phyloP scores from a whole-genome alignment of 2,113 vertebrate species.

The Zosterops borbonicus region DNA sequence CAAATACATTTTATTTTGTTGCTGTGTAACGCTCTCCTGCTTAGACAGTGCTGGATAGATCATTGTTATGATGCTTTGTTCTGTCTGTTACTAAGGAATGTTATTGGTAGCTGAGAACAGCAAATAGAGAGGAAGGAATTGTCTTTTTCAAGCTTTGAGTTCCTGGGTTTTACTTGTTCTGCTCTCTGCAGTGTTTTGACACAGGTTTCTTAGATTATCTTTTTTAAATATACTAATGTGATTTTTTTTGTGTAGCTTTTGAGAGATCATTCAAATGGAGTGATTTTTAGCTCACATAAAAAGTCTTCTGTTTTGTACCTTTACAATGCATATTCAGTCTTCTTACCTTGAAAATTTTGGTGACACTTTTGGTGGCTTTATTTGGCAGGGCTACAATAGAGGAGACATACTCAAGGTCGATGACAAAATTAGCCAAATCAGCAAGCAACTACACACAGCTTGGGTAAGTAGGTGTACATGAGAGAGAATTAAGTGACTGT shows the following conservation, averaged over 20 bases:
- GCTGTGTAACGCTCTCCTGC: background rate
- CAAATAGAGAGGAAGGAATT: background rate
- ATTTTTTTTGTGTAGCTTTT: background rate
- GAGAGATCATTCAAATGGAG: background rate
- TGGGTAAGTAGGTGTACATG: constrained; percentile 82
- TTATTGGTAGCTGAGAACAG: background rate
- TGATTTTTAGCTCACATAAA: background rate
- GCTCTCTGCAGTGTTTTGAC: background rate
- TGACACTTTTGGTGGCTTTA: constrained; percentile 10
- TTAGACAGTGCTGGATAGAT: background rate
- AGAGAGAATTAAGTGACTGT: background rate
- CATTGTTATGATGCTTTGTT: background rate
- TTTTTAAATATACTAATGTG: background rate
- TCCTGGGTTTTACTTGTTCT: background rate
- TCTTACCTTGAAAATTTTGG: background rate
- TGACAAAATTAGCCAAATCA: constrained; percentile 96
- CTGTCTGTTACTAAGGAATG: background rate
- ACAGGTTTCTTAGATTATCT: background rate
- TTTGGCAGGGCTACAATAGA: constrained; percentile 89
- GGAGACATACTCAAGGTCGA: constrained; percentile 92
- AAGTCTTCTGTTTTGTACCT: background rate
- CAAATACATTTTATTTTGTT: background rate
- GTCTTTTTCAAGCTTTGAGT: background rate
- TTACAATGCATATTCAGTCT: background rate
- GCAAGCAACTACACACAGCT: constrained; percentile 94